phyloP scores from a whole-genome alignment of 2,797 vertebrate genomes.

The Novumbra hubbsi region DNA sequence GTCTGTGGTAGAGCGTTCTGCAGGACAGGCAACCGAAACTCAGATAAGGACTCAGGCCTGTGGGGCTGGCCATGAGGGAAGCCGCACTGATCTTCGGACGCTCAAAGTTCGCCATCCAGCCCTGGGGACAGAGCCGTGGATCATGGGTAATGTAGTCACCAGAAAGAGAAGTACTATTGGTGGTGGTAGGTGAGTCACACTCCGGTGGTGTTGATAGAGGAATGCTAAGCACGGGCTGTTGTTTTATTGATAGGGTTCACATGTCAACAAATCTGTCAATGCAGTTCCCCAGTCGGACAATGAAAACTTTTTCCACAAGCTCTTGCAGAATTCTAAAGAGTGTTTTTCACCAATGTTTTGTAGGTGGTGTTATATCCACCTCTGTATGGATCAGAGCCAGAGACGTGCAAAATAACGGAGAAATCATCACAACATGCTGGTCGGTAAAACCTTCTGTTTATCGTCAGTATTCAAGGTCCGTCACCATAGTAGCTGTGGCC shows the following conservation, averaged over 20 bases:
- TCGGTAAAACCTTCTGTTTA: background rate
- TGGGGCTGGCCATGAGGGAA: slow-evolving; percentile 33
- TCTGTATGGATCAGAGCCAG: background rate
- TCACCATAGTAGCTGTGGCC: background rate
- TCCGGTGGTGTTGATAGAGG: background rate
- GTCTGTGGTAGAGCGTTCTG: slow-evolving; percentile 33
- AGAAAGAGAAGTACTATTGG: background rate
- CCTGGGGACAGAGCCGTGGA: slow-evolving; percentile 5
- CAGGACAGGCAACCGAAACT: slow-evolving; percentile 40
- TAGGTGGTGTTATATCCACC: background rate
- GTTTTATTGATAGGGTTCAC: too few relatives aligned
- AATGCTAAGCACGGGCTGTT: background rate
- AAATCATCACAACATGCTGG: background rate
- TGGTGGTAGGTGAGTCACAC: background rate
- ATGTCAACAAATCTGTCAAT: too few relatives aligned
- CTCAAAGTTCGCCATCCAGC: slow-evolving; percentile 26
- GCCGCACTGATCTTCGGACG: slow-evolving; percentile 26
- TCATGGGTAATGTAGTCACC: background rate
- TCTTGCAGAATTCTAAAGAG: too few relatives aligned
- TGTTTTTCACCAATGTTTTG: background rate
- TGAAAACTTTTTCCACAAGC: too few relatives aligned
- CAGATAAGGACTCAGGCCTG: slow-evolving; percentile 37
- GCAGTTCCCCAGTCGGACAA: too few relatives aligned
- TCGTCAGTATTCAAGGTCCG: background rate
- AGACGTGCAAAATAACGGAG: background rate